phyloP scores from a whole-genome alignment of 2,113 vertebrate genomes.

The Etheostoma spectabile region DNA sequence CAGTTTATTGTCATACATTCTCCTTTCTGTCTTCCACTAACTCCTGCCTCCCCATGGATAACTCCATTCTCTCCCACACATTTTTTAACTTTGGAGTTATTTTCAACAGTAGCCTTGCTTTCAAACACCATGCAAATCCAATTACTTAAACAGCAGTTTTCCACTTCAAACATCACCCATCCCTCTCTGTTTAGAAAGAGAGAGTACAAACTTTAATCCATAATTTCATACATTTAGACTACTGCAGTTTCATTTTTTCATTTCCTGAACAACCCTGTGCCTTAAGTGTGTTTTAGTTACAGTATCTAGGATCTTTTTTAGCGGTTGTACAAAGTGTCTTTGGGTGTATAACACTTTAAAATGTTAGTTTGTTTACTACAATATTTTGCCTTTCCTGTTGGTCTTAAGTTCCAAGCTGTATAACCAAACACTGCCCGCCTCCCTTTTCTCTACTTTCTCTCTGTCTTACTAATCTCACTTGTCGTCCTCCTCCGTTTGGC shows the following conservation, averaged over 20 bases:
- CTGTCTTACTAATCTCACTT: conserved; percentile 28
- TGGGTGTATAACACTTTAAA: background rate
- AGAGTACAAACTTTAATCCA: background rate
- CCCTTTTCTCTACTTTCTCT: conserved; percentile 23
- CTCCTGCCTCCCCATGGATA: background rate
- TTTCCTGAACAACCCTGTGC: background rate
- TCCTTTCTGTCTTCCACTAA: background rate
- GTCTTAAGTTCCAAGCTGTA: conserved; percentile 15
- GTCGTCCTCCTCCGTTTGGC: conserved; percentile 17
- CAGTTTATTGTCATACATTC: background rate
- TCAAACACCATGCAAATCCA: background rate
- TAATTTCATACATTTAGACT: background rate
- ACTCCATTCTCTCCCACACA: background rate
- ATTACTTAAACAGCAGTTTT: background rate
- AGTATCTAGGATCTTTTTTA: background rate
- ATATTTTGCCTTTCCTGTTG: conserved; percentile 8
- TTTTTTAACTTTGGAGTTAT: background rate
- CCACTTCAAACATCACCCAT: background rate
- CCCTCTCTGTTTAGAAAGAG: too few relatives aligned
- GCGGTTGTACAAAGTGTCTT: background rate
- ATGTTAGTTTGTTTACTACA: background rate
- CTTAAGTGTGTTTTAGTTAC: background rate
- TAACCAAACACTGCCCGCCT: conserved; percentile 18
- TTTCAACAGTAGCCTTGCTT: background rate
- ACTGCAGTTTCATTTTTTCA: background rate